phyloP scores from a whole-genome alignment of 2,113 vertebrate genomes.

The Rhabdornis inornatus region DNA sequence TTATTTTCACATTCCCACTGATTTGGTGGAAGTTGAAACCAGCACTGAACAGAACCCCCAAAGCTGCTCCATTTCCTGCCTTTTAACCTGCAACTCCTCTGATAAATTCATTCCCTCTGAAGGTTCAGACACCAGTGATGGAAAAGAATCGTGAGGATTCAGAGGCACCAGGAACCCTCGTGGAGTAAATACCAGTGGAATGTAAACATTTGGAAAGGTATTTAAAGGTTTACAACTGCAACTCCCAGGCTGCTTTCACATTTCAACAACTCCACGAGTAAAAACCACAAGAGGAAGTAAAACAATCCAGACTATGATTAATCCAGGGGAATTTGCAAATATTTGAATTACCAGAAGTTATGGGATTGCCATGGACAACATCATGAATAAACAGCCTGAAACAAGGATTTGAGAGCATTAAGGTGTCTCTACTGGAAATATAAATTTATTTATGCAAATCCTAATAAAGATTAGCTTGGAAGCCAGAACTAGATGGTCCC shows the following conservation, averaged over 20 bases:
- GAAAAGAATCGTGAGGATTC: background rate
- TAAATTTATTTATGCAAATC: background rate
- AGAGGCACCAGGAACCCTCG: background rate
- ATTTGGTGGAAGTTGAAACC: background rate
- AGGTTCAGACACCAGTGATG: fast-evolving
- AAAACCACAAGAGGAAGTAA: background rate
- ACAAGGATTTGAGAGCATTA: background rate
- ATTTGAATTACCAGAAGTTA: background rate
- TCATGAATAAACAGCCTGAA: background rate
- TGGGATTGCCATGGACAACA: background rate
- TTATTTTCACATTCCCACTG: background rate
- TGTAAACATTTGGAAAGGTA: background rate
- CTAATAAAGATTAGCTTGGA: background rate
- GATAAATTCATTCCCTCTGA: background rate
- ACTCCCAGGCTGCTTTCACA: background rate
- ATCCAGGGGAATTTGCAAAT: background rate
- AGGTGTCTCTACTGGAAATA: background rate
- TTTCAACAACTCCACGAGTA: background rate
- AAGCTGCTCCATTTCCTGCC: background rate
- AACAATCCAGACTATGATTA: background rate
- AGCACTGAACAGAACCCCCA: background rate
- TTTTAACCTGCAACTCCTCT: background rate
- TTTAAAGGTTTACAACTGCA: background rate
- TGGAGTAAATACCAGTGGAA: background rate
- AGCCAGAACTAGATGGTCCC: background rate